Evolutionary conservation across 2,113 vertebrate genomes (phyloP).

Genomic region (Actenoides lindsayi): DNA sequence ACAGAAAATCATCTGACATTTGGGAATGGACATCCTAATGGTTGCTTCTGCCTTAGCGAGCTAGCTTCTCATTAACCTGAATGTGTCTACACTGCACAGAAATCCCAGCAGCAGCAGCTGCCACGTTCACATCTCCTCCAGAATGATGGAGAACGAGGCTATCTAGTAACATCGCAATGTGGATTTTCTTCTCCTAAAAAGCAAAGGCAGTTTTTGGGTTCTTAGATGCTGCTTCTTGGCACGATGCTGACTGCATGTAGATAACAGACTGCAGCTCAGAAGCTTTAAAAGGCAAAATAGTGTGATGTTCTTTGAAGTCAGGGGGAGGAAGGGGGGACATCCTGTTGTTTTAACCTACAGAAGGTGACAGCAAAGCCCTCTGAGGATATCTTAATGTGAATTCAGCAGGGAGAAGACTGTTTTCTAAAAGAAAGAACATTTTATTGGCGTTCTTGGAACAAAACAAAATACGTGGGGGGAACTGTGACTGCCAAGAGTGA

Average conservation of each 20-base stretch:
- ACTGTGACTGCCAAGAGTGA: slow-evolving; percentile 36
- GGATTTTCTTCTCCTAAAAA: neutral
- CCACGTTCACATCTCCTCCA: neutral
- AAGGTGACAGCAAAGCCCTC: slow-evolving; percentile 40
- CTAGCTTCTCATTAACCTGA: neutral
- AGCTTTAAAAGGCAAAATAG: neutral
- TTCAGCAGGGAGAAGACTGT: neutral
- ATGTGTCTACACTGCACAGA: neutral
- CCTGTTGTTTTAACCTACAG: slow-evolving; percentile 31
- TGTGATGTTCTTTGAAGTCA: neutral
- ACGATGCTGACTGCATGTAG: neutral
- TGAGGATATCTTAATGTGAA: slow-evolving; percentile 15
- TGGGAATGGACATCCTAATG: neutral
- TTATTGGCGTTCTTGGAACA: slow-evolving; percentile 48
- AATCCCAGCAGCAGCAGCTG: neutral
- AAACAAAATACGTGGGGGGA: slow-evolving; percentile 12
- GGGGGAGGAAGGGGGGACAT: neutral
- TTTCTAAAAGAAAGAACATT: slow-evolving; percentile 47
- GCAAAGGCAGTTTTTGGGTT: neutral
- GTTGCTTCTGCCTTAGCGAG: neutral
- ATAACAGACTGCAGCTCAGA: neutral
- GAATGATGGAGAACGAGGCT: neutral
- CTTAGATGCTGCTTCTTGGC: neutral
- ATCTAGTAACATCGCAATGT: neutral
- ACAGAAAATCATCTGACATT: neutral